Evolutionary conservation across 1,140 invertebrate genomes (phyloP).

Genomic region (Aphidius gifuensis): DNA sequence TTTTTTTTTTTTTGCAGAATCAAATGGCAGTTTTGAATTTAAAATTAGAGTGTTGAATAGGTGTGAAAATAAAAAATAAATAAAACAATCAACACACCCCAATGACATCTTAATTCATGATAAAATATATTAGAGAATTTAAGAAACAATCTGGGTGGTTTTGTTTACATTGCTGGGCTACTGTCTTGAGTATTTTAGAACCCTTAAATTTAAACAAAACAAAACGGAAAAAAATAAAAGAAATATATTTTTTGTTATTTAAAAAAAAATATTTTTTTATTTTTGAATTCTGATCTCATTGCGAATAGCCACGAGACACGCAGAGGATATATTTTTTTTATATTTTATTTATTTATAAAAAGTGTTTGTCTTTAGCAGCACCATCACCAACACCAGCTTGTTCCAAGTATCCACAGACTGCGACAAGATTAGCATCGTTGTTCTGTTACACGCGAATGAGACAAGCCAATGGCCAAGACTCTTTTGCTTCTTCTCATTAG

Average conservation of each 20-base stretch:
- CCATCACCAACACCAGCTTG: constrained; percentile 8
- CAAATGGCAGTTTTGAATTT: too few species aligned
- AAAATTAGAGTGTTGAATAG: too few species aligned
- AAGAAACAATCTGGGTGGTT: constrained; percentile 33
- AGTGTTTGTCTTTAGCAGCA: too few species aligned
- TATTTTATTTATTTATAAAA: background rate
- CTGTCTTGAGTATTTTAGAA: too few species aligned
- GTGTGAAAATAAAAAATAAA: too few species aligned
- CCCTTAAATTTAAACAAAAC: too few species aligned
- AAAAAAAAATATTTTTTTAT: constrained; percentile 9
- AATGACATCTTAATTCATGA: constrained; percentile 51
- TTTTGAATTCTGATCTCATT: constrained; percentile 13
- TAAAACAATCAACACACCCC: constrained; percentile 27
- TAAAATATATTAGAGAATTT: constrained; percentile 46
- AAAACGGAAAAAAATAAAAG: too few species aligned
- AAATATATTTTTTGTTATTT: too few species aligned
- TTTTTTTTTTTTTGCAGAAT: too few species aligned
- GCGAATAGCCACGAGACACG: constrained; percentile 28
- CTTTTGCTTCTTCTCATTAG: constrained; percentile 27
- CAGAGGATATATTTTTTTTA: constrained; percentile 14
- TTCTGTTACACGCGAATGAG: constrained; percentile 42
- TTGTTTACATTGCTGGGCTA: constrained; percentile 9
- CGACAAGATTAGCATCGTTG: constrained; percentile 48
- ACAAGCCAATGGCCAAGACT: constrained; percentile 24
- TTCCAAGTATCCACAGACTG: constrained; percentile 32